These are phyloP conservation scores for Archilochus colubris DNA, from an alignment of 2,113 vertebrate species.

Conservation along the genomic window DNA sequence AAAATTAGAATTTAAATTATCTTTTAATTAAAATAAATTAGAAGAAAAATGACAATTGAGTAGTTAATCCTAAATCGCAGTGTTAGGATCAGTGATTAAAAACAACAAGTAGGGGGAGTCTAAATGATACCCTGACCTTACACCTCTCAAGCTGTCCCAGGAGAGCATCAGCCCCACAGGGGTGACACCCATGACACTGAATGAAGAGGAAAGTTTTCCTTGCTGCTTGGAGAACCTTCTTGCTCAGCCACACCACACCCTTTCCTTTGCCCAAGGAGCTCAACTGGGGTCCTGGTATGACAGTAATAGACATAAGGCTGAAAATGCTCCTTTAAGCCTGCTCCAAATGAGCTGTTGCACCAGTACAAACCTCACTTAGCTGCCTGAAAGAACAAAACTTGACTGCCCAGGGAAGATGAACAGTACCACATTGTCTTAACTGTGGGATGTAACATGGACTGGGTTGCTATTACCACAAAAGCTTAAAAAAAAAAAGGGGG, in stretches of 20 bases:
- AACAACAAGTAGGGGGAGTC: neutral
- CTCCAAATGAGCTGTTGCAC: neutral
- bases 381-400: neutral
- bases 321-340: neutral
- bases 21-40: conserved; percentile 1
- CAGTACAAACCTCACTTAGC: neutral
- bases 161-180: neutral
- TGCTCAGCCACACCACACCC: neutral
- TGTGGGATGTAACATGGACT: neutral
- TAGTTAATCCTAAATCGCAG: neutral
- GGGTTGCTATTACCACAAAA: fast-evolving
- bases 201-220: neutral
- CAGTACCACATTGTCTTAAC: neutral
- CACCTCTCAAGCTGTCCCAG: neutral
- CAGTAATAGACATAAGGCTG: neutral
- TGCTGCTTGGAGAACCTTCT: neutral
- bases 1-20: neutral
- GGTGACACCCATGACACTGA: neutral
- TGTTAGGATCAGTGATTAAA: neutral
- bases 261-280: neutral
- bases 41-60: neutral
- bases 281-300: neutral
- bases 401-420: neutral
- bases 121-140: neutral
- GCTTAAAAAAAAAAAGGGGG: neutral